Base-by-base conservation (phyloP, 2,888 invertebrate genomes). In the Gandaritis pyraliata region DNA sequence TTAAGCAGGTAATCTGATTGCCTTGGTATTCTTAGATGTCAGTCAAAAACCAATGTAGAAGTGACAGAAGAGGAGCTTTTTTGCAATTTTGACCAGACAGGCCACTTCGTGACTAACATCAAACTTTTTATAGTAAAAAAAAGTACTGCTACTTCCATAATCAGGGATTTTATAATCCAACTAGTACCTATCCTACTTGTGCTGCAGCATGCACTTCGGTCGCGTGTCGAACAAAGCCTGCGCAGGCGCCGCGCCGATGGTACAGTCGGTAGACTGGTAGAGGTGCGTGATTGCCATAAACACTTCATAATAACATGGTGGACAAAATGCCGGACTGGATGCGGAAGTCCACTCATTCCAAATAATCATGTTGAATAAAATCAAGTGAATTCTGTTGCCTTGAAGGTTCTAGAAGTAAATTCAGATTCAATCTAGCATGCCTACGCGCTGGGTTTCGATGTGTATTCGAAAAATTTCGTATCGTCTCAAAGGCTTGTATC, bases 181-280 rank as follows among this genome's bases (percentile, higher is more conserved):
- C 43, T 16, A 15, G 12, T 46, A n/a, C 23, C n/a, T n/a, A n/a
- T 16, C n/a, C 7, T n/a, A n/a, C 23, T 46, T 23, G 46, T 6
- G 46, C 46, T 46, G n/a, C 46, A 46, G 18, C 12, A 8, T 1
- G 0, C 23, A 12, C n/a, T 4, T 6, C 46, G 46, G 18, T 46
- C 23, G 46, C 46, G 46, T 46, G 46, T 46, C 46, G 1, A 10
- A 18, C 2, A 12, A 6, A 23, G 23, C 12, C 23, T 46, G 23
- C 46, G 46, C 46, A 23, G 46, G 23, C 46, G 46, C 43, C 43
- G 23, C 46, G 46, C 43, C 43, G 16, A 43, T 11, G 43, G 13
- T n/a, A n/a, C n/a, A n/a, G 7, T 3, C 11, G 16, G 16, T 11
- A 11, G 6, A 23, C 46, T 16, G n/a, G 45, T 41, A 23, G 23